Evolutionary conservation across 1,140 invertebrate species (phyloP).

Genomic region (Hyphantria cunea): DNA sequence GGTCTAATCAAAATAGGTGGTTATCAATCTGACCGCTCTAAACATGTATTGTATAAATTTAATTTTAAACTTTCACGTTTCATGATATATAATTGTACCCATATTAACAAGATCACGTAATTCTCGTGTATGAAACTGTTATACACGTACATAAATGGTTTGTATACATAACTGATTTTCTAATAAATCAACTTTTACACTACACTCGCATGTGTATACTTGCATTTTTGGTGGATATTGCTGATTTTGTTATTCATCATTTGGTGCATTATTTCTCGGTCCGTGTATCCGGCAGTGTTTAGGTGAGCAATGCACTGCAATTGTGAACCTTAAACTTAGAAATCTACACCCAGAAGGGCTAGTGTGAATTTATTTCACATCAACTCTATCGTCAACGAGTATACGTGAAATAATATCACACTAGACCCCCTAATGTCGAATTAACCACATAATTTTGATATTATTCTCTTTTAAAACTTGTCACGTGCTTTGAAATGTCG

Average conservation of each 20-base stretch:
- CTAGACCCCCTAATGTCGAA: conserved; percentile 33
- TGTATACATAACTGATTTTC: conserved; percentile 54
- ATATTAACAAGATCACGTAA: too few species aligned
- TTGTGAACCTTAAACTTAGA: background rate
- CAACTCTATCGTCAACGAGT: too few species aligned
- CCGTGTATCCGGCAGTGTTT: conserved; percentile 49
- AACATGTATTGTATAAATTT: too few species aligned
- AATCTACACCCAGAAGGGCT: too few species aligned
- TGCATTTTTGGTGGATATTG: conserved; percentile 65
- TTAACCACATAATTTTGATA: conserved; percentile 71
- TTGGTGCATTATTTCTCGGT: conserved; percentile 67
- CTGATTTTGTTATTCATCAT: conserved; percentile 70
- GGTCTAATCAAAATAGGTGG: too few species aligned
- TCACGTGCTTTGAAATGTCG: conserved; percentile 63
- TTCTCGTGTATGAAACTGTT: too few species aligned
- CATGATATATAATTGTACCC: too few species aligned
- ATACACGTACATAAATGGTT: too few species aligned
- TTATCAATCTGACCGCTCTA: too few species aligned
- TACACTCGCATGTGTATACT: conserved; percentile 61
- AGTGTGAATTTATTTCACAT: too few species aligned
- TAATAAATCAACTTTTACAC: conserved; percentile 56
- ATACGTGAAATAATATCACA: too few species aligned
- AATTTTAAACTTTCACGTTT: too few species aligned
- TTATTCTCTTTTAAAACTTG: conserved; percentile 59
- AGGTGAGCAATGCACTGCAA: conserved; percentile 42